Base-by-base conservation (phyloP, 2,888 invertebrate species). In the Pherbina coryleti region DNA sequence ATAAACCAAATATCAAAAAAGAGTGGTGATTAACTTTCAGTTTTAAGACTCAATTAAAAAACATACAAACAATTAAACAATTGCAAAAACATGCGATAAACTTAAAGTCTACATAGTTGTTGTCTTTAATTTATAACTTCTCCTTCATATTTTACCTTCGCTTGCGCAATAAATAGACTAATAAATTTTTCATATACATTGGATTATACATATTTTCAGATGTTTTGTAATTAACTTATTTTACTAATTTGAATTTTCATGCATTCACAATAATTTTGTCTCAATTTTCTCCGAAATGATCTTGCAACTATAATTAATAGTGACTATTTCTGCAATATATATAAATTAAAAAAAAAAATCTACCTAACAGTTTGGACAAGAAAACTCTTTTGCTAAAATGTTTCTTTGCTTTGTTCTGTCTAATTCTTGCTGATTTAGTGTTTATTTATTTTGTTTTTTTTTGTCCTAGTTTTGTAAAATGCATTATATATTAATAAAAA, bases 1-100 rank as follows among this genome's bases (percentile, higher is more conserved):
- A 70, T 75, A 75, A 60, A 76, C 55, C 28, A 80, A 67, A 74
- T 72, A 72, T 57, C 72, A 76, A 34, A 77, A 75, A 60, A 19
- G n/a, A 73, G 11, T 62, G 75, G 55, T 71, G 19, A 31, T 70
- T 57, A 57, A 31, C 17, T n/a, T 31, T 71, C 25, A n/a, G n/a
- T 34, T 37, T 66, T 19, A 17, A 66, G 19, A 31, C 53, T 28
- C 70, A 71, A 71, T 19, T 11, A 67, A 37, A n/a, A 67, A 19
- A 67, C 8, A 67, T 9, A 67, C 1, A 44, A 64, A 64, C 5
- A 64, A 64, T 11, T 31, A 34, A 44, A 11, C 11, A 22, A 34
- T 66, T 66, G 37, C 31, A 34, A 17, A 28, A 66, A 66, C 31
- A 67, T 67, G 19, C 22, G n/a, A 22, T 44, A 22, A 8, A 19